Conservation (phyloP, 2,797 vertebrate species). For the Urocyon cinereoargenteus region DNA sequence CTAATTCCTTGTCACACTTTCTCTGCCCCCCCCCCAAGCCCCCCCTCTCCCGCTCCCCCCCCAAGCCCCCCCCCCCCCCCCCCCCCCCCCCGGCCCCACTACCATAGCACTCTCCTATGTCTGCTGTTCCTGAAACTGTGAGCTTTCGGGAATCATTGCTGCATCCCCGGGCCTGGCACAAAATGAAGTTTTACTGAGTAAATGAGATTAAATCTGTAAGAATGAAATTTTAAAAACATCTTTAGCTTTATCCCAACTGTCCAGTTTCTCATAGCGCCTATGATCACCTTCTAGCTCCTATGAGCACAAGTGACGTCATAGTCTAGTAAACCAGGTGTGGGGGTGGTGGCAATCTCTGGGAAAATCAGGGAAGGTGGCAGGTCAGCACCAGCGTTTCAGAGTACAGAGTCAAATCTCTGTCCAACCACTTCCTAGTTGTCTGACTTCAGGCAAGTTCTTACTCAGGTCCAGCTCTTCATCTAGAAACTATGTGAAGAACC, state of each 20-base stretch:
- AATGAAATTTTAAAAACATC: not conserved
- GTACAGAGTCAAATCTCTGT: not conserved
- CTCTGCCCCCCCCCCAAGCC: not conserved
- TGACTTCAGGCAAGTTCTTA: not conserved
- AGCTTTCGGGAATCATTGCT: not conserved
- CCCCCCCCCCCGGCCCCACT: no score
- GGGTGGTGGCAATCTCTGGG: not conserved
- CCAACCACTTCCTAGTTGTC: not conserved
- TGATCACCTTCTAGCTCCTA: not conserved
- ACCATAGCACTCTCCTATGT: not conserved
- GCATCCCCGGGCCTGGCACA: not conserved
- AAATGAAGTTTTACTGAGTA: slow-evolving; percentile 7
- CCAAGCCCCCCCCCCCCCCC: no score
- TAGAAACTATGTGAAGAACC: not conserved
- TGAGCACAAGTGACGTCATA: not conserved
- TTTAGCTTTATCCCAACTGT: not conserved
- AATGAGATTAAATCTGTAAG: not conserved
- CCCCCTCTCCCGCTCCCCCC: no score
- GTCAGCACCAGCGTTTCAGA: not conserved
- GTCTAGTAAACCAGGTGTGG: not conserved
- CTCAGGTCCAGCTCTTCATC: not conserved
- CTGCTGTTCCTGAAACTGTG: no score
- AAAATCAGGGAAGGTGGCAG: not conserved
- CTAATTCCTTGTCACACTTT: not conserved
- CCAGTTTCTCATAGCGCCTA: not conserved